phyloP scores from a whole-genome alignment of 2,797 vertebrate species.

The Mallotus villosus region DNA sequence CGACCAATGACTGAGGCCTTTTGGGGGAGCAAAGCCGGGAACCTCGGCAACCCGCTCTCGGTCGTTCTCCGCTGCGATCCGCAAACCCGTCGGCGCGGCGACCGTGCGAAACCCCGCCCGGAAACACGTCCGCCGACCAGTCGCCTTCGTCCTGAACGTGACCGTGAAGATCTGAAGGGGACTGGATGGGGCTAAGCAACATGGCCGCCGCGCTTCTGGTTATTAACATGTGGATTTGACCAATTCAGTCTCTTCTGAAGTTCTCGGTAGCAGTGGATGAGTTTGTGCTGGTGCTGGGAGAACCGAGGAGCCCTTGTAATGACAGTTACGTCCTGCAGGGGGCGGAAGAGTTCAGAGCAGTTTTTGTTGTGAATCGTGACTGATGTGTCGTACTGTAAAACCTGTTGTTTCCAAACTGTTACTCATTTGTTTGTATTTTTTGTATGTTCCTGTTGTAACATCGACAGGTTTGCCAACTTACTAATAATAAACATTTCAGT shows the following conservation, averaged over 20 bases:
- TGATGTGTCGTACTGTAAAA: slow-evolving; percentile 48
- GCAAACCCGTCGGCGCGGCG: too few species aligned
- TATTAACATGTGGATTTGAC: too few species aligned
- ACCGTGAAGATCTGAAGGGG: too few species aligned
- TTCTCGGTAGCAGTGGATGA: neutral
- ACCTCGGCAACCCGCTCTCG: too few species aligned
- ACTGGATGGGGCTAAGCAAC: too few species aligned
- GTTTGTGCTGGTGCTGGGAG: neutral
- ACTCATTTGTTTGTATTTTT: slow-evolving; percentile 58
- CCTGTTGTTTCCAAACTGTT: slow-evolving; percentile 45
- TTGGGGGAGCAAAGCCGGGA: too few species aligned
- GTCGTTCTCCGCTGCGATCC: too few species aligned
- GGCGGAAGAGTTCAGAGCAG: neutral
- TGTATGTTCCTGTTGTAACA: slow-evolving; percentile 44
- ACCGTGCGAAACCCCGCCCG: too few species aligned
- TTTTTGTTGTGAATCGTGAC: slow-evolving; percentile 21
- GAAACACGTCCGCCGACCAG: too few species aligned
- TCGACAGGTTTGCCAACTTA: slow-evolving; percentile 22
- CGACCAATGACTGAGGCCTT: too few species aligned
- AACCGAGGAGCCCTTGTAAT: neutral
- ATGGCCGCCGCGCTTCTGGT: too few species aligned
- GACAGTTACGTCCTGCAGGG: neutral
- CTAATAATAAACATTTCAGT: slow-evolving; percentile 54
- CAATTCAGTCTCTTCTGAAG: neutral
- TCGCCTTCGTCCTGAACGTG: too few species aligned